These are phyloP conservation scores for Bergia sp. DNA, from an alignment of 92 coral and sea anemone genomes.

Conservation along the genomic window DNA sequence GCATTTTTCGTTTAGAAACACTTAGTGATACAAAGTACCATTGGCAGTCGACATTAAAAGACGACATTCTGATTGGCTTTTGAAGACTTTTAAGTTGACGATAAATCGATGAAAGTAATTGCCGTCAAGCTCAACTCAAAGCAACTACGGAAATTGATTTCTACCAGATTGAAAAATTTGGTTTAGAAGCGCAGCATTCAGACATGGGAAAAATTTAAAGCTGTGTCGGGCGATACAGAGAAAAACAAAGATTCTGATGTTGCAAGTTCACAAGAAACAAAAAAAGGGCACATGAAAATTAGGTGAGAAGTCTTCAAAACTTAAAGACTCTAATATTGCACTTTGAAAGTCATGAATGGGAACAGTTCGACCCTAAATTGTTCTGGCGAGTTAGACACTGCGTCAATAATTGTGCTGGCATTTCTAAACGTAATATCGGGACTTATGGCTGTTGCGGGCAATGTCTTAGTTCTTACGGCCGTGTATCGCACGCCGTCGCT, in stretches of 20 bases:
- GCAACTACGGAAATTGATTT: not conserved
- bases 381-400: slow-evolving; percentile 28
- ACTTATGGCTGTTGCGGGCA: slow-evolving; percentile 34
- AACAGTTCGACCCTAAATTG: not conserved
- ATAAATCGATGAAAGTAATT: not conserved
- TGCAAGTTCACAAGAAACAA: not conserved
- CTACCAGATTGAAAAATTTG: not conserved
- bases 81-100: slow-evolving; percentile 8
- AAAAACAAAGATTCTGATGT: not conserved
- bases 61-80: slow-evolving; percentile 13
- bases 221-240: not conserved
- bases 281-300: not conserved
- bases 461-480: slow-evolving; percentile 29
- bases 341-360: not conserved
- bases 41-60: not conserved
- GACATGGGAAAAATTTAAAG: not conserved
- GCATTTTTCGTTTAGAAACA: not conserved
- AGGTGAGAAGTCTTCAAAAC: not conserved
- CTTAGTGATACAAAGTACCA: not conserved
- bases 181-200: not conserved
- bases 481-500: slow-evolving; percentile 39
- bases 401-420: slow-evolving; percentile 9
- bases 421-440: slow-evolving; percentile 30
- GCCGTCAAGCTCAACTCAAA: not conserved
- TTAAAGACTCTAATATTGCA: not conserved